These are phyloP conservation scores for Schizopygopsis malacanthus DNA, from an alignment of 2,797 vertebrate genomes.

Conservation along the genomic window DNA sequence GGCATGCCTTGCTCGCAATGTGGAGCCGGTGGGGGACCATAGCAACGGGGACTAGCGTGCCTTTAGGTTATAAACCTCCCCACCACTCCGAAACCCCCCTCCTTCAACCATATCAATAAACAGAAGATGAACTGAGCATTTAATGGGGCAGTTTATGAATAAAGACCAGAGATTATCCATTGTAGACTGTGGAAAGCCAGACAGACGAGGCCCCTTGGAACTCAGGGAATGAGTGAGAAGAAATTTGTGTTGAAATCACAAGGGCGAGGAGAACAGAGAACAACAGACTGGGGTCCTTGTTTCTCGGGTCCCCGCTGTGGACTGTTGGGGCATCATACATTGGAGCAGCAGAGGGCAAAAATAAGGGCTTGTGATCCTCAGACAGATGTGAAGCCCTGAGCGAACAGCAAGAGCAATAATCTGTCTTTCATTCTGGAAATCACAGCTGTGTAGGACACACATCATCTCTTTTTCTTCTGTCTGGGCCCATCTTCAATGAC, in stretches of 20 bases:
- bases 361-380: slow-evolving; percentile 56
- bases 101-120: slow-evolving; percentile 68
- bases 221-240: slow-evolving; percentile 50
- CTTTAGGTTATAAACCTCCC: slow-evolving; percentile 63
- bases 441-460: slow-evolving; percentile 80
- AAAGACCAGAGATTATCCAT: slow-evolving; percentile 78
- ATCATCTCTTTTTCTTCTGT: slow-evolving; percentile 67
- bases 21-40: slow-evolving; percentile 77
- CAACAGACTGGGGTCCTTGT: slow-evolving; percentile 76
- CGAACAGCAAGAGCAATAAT: slow-evolving; percentile 68
- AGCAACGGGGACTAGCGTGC: slow-evolving; percentile 76
- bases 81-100: not conserved
- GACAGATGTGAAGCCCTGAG: slow-evolving; percentile 77
- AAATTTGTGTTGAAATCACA: slow-evolving; percentile 66
- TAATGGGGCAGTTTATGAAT: slow-evolving; percentile 76
- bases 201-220: slow-evolving; percentile 67
- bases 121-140: slow-evolving; percentile 78
- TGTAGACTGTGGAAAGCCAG: slow-evolving; percentile 72
- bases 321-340: slow-evolving; percentile 66
- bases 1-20: slow-evolving; percentile 73
- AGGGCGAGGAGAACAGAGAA: slow-evolving; percentile 18
- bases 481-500: slow-evolving; percentile 56
- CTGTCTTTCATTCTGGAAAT: slow-evolving; percentile 76
- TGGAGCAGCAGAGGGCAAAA: slow-evolving; percentile 59
- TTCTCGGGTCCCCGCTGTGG: slow-evolving; percentile 70